Evolutionary conservation across 1,140 invertebrate genomes (phyloP), one percentile per base, ranked within the genome.

Genomic region (Achatina immaculata): DNA sequence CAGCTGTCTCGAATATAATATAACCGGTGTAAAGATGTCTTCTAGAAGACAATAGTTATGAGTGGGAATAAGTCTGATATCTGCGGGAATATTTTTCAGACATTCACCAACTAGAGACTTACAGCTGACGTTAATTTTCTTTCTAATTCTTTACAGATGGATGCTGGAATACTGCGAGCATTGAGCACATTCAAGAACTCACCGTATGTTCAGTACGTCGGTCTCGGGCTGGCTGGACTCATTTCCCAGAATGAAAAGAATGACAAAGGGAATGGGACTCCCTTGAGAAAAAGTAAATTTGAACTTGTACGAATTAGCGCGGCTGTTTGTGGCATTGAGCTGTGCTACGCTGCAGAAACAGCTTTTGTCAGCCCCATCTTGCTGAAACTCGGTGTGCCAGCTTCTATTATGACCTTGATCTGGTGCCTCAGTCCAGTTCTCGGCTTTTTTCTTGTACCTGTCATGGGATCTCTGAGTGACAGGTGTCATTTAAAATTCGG

Each of bases 291-390:
- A 92, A 95, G 94, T 0, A 92, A 95, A 31, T 88, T 93, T 11
- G 96, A 99, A 89, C 90, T 99, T 58, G 93, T 98, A 48, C 92
- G 96, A 1, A 94, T 99, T 69, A 98, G 96, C 19, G 95, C 96
- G 0, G 96, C 96, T 0, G 97, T 99, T 0, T 98, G 97, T 95
- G 97, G 98, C 0, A 98, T 99, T 66, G 98, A 99, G 90, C 97
- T 99, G 91, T 98, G 97, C 0, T 99, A 99, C 87, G 96, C 98
- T 0, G 97, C 97, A 0, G 97, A 99, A 92, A 98, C 98, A 0
- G 97, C 97, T 0, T 99, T 99, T 91, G 97, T 99, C 0, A 98
- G 96, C 0, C 97, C 98, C 0, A 98, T 96, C 0, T 91, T 99
- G 16, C 93, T 99, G 0, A 96, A 97, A 92, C 96, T 98, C 78